phyloP scores from a whole-genome alignment of 1,140 invertebrate genomes.

The Cydia splendana region DNA sequence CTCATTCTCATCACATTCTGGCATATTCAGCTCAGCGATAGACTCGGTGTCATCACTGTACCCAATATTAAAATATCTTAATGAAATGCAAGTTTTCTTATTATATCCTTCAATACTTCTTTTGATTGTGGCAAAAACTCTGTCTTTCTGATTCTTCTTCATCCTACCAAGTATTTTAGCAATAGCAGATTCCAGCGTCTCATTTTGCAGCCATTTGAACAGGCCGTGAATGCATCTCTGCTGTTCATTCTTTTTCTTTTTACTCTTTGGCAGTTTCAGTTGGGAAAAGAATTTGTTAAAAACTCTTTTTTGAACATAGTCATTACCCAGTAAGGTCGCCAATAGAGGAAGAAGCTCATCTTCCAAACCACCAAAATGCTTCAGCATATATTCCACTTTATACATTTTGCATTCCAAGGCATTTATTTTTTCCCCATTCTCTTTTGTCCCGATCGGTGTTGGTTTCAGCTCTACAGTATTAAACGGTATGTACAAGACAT shows the following conservation, averaged over 20 bases:
- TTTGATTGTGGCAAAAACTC: slow-evolving; percentile 81
- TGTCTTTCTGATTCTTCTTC: slow-evolving; percentile 78
- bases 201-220: slow-evolving; percentile 87
- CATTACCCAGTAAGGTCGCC: slow-evolving; percentile 92
- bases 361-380: slow-evolving; percentile 83
- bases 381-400: slow-evolving; percentile 84
- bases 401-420: slow-evolving; percentile 85
- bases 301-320: slow-evolving; percentile 86
- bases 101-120: slow-evolving; percentile 83
- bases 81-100: slow-evolving; percentile 78
- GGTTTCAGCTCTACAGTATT: slow-evolving; percentile 82
- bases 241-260: slow-evolving; percentile 78
- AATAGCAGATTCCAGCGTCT: slow-evolving; percentile 85
- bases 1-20: slow-evolving; percentile 38
- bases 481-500: slow-evolving; percentile 90
- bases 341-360: slow-evolving; percentile 86
- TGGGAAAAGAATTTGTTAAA: slow-evolving; percentile 86
- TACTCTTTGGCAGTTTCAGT: slow-evolving; percentile 83
- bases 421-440: slow-evolving; percentile 53
- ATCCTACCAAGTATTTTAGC: slow-evolving; percentile 82
- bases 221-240: slow-evolving; percentile 85
- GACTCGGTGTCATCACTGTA: slow-evolving; percentile 37
- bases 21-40: slow-evolving; percentile 9
- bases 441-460: slow-evolving; percentile 41
- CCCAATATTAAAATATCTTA: slow-evolving; percentile 79